Percentiles rank a stretch among this genome's conserved stretches.
Conservation (phyloP, 2,888 invertebrate species). For the Thecophora atra region DNA sequence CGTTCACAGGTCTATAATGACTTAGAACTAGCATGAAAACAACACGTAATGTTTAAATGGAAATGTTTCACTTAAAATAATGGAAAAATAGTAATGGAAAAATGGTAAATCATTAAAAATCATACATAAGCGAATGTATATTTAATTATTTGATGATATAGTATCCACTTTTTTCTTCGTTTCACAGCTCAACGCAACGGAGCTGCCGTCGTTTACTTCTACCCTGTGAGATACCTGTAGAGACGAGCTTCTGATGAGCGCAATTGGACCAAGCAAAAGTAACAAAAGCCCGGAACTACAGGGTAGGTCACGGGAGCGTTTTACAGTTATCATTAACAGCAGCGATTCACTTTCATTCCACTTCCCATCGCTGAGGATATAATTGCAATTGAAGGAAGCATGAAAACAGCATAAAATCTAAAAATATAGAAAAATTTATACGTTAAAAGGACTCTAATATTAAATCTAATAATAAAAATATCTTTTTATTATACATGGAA, state of each 20-base stretch:
- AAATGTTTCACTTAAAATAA: too few relatives aligned
- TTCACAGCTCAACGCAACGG: background rate
- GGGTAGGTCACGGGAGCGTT: slow-evolving; percentile 97
- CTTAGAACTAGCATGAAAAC: too few relatives aligned
- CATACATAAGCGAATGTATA: too few relatives aligned
- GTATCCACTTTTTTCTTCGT: background rate
- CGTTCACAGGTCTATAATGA: too few relatives aligned
- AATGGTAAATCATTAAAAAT: too few relatives aligned
- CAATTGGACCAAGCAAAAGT: slow-evolving; percentile 67
- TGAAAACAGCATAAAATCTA: background rate
- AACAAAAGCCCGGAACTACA: slow-evolving; percentile 99
- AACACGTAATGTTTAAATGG: too few relatives aligned
- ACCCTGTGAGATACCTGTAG: slow-evolving; percentile 99
- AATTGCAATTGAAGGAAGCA: background rate
- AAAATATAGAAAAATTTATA: too few relatives aligned
- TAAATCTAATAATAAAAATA: too few relatives aligned
- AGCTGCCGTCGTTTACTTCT: slow-evolving; percentile 63
- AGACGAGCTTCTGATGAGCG: slow-evolving; percentile 96
- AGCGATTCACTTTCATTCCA: background rate
- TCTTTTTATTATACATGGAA: too few relatives aligned
- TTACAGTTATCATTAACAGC: slow-evolving; percentile 28
- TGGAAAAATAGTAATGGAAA: too few relatives aligned
- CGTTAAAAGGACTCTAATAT: too few relatives aligned
- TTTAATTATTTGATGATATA: background rate
- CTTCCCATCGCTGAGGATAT: too few relatives aligned